Percentiles rank a stretch among this genome's conserved stretches.
phyloP scores from a whole-genome alignment of 2,888 invertebrate genomes.

The Carabus problematicus region DNA sequence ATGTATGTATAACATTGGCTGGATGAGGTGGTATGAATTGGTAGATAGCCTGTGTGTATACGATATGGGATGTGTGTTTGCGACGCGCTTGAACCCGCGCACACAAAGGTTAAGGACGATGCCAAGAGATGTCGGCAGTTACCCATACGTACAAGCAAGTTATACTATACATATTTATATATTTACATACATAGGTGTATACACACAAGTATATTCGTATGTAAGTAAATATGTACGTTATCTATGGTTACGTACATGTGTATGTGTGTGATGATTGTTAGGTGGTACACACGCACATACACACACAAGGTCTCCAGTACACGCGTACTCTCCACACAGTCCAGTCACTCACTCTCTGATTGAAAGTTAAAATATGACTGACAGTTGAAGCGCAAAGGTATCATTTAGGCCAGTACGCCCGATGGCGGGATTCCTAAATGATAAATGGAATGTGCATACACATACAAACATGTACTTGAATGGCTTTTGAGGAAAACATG shows the following conservation, averaged over 20 bases:
- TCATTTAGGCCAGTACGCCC: constrained; percentile 40
- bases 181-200: no score
- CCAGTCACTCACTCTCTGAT: constrained; percentile 31
- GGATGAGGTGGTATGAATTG: no score
- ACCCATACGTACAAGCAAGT: no score
- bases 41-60: constrained; percentile 8
- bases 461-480: not conserved
- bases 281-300: no score
- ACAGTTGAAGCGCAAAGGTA: constrained; percentile 40
- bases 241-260: no score
- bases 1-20: no score
- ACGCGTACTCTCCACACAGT: constrained; percentile 11
- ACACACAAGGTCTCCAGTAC: not conserved
- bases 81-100: constrained; percentile 22
- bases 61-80: constrained; percentile 10
- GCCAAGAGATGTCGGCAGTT: constrained; percentile 27
- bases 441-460: constrained; percentile 36
- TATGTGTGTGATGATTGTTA: no score
- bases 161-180: no score
- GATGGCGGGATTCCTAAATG: constrained; percentile 35
- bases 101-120: constrained; percentile 32
- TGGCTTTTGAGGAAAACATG: no score
- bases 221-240: no score
- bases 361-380: constrained; percentile 43
- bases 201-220: no score